Conservation (phyloP, 2,888 invertebrate genomes). For the Hermaeophaga mercurialis region DNA sequence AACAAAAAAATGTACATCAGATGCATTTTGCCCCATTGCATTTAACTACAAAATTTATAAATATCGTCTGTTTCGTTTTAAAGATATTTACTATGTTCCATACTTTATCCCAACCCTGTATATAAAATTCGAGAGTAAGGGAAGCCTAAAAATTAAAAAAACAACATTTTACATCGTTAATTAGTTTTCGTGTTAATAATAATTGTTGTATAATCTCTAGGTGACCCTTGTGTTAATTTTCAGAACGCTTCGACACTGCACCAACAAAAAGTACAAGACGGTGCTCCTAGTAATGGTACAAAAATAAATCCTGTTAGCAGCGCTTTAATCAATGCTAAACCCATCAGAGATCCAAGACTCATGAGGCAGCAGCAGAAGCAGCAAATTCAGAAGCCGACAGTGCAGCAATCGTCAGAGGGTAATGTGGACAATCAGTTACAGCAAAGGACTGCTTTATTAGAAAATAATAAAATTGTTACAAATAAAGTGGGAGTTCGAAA, state of each 20-base stretch:
- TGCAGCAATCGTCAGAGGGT: slow-evolving; percentile 37
- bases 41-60: too few relatives aligned
- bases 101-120: too few relatives aligned
- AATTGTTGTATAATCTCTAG: neutral
- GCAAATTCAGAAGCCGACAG: neutral
- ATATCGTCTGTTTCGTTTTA: too few relatives aligned
- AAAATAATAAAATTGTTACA: slow-evolving; percentile 56
- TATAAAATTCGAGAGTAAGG: too few relatives aligned
- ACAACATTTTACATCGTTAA: too few relatives aligned
- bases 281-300: slow-evolving; percentile 45
- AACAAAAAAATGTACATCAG: too few relatives aligned
- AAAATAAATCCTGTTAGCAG: slow-evolving; percentile 63
- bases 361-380: slow-evolving; percentile 48
- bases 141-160: too few relatives aligned
- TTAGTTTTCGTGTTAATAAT: too few relatives aligned
- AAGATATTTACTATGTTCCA: too few relatives aligned
- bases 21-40: too few relatives aligned
- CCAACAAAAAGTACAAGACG: slow-evolving; percentile 29
- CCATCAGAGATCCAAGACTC: slow-evolving; percentile 55
- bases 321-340: slow-evolving; percentile 48
- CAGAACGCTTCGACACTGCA: slow-evolving; percentile 17
- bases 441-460: slow-evolving; percentile 50
- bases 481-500: slow-evolving; percentile 56
- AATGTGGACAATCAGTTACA: slow-evolving; percentile 48
- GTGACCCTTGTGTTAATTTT: neutral